phyloP scores from a whole-genome alignment of 2,888 invertebrate genomes.

The Trypoxylon attenuatum region DNA sequence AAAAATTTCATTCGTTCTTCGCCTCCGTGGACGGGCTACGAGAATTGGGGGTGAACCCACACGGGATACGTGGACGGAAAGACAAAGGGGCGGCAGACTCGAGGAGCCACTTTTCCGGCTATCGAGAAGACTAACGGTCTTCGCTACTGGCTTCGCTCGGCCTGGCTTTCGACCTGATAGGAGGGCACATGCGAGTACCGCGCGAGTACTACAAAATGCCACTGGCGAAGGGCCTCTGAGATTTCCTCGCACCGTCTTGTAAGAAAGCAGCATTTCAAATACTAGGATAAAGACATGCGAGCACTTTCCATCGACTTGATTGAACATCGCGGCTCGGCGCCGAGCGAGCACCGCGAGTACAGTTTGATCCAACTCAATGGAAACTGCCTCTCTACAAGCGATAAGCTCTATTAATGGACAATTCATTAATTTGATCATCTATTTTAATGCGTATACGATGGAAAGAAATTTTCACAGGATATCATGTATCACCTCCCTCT shows the following conservation, averaged over 20 bases:
- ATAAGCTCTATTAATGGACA: slow-evolving; percentile 29
- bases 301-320: slow-evolving; percentile 73
- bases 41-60: background rate
- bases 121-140: background rate
- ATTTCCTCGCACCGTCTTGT: slow-evolving; percentile 53
- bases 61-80: background rate
- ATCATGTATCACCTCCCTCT: slow-evolving; percentile 44
- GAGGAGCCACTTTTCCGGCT: background rate
- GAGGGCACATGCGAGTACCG: background rate
- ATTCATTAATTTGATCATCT: slow-evolving; percentile 34
- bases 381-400: slow-evolving; percentile 62
- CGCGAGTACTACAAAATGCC: background rate
- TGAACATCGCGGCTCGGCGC: slow-evolving; percentile 53
- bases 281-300: slow-evolving; percentile 23
- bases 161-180: no score
- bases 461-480: slow-evolving; percentile 37
- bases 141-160: no score
- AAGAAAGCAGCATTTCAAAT: slow-evolving; percentile 41
- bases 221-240: slow-evolving; percentile 14
- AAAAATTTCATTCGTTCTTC: slow-evolving; percentile 37
- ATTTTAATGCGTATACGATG: slow-evolving; percentile 64
- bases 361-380: slow-evolving; percentile 70
- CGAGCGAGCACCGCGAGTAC: slow-evolving; percentile 14
- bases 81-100: no score
- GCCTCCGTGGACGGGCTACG: slow-evolving; percentile 1